Conservation (phyloP, 2,797 vertebrate genomes). For the Sarcophilus harrisii region DNA sequence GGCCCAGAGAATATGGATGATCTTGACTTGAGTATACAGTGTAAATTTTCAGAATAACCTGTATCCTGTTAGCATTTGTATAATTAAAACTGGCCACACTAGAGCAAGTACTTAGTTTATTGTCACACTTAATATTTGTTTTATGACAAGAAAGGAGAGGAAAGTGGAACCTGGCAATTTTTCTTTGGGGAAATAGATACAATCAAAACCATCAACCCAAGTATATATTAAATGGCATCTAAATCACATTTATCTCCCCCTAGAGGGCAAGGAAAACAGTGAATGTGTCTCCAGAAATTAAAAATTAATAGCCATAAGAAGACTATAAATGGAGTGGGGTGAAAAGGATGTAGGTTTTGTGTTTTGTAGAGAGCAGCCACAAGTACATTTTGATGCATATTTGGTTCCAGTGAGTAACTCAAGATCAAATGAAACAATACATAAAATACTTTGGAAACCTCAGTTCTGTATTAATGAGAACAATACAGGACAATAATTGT, state of each 20-base stretch:
- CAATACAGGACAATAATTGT: background rate
- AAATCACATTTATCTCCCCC: conserved; percentile 81
- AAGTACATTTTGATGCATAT: conserved; percentile 71
- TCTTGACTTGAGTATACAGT: conserved; percentile 33
- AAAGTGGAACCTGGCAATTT: conserved; percentile 71
- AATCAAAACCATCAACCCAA: conserved; percentile 79
- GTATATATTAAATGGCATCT: conserved; percentile 80
- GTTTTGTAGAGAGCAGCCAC: conserved; percentile 55
- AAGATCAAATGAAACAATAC: conserved; percentile 7
- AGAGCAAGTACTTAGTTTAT: conserved; percentile 51
- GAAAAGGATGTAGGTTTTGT: conserved; percentile 78
- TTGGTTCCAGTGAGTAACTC: conserved; percentile 47
- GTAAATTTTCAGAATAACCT: conserved; percentile 51
- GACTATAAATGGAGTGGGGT: conserved; percentile 77
- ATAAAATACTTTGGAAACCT: background rate
- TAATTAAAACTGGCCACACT: conserved; percentile 66
- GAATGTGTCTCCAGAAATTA: conserved; percentile 82
- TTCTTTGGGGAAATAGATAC: conserved; percentile 78
- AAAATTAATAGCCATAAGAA: conserved; percentile 82
- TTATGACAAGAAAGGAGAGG: conserved; percentile 79
- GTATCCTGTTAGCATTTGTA: conserved; percentile 54
- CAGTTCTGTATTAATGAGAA: background rate
- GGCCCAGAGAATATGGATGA: conserved; percentile 1
- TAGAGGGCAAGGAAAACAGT: conserved; percentile 70
- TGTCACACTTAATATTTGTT: conserved; percentile 83